Evolutionary conservation across 2,888 invertebrate species (phyloP).

Genomic region (Acanthosepion pharaonis): DNA sequence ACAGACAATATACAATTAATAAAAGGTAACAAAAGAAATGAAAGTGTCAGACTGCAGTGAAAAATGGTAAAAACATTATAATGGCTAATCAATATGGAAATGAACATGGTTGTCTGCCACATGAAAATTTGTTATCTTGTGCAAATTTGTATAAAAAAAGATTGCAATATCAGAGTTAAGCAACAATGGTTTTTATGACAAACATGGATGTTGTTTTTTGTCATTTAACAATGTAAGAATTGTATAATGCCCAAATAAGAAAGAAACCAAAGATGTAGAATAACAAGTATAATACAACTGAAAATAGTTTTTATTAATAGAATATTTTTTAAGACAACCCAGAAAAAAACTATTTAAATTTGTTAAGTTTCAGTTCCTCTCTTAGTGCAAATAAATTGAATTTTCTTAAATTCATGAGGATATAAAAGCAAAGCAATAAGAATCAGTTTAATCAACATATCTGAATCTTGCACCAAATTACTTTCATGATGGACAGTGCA

Average conservation of each 20-base stretch:
- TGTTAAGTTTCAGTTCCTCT: background rate
- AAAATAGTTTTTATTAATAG: background rate
- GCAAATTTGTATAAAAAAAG: background rate
- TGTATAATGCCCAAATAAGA: background rate
- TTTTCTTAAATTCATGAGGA: background rate
- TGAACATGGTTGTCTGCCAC: background rate
- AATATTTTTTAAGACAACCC: background rate
- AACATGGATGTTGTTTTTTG: background rate
- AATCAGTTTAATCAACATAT: background rate
- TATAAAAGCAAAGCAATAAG: background rate
- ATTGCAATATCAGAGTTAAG: background rate
- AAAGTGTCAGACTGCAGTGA: background rate
- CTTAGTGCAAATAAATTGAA: background rate
- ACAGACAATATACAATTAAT: background rate
- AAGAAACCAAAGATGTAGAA: background rate
- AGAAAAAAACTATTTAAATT: background rate
- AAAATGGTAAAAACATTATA: background rate
- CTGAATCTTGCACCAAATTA: too few relatives aligned
- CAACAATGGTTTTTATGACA: background rate
- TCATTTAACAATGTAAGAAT: background rate
- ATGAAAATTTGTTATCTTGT: background rate
- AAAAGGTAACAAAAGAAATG: background rate
- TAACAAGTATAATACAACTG: background rate
- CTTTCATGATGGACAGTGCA: too few relatives aligned
- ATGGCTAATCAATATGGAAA: background rate